Conservation (phyloP, 2,113 vertebrate genomes). For the Psilopsiagon aymara region DNA sequence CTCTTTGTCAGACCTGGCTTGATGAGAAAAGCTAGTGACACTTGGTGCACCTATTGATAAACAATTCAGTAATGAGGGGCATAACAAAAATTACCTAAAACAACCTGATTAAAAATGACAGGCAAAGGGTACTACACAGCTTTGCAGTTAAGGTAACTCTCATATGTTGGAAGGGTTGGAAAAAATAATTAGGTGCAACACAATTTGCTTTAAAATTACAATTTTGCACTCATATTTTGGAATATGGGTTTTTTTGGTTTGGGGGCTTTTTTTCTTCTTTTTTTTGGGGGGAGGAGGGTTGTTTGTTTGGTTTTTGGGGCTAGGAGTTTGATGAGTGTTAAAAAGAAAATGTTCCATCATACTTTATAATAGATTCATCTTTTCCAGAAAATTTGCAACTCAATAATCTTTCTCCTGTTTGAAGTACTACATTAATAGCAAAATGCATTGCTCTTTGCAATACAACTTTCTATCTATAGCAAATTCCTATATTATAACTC, state of each 20-base stretch:
- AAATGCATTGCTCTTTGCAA: constrained; percentile 36
- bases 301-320: not conserved
- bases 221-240: constrained; percentile 17
- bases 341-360: constrained; percentile 9
- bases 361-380: constrained; percentile 12
- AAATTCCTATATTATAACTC: constrained; percentile 60
- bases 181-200: constrained; percentile 74
- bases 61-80: constrained; percentile 93
- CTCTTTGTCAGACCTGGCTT: constrained; percentile 97
- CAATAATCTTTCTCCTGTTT: not conserved
- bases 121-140: constrained; percentile 72
- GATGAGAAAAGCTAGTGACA: constrained; percentile 99
- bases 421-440: not conserved
- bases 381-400: constrained; percentile 10
- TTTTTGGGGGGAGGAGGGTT: no score
- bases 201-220: constrained; percentile 46
- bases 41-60: constrained; percentile 98
- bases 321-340: constrained; percentile 19
- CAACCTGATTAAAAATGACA: constrained; percentile 85
- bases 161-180: not conserved
- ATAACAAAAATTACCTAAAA: constrained; percentile 89
- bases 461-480: constrained; percentile 61
- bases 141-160: constrained; percentile 75
- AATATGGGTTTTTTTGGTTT: not conserved
- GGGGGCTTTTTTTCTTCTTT: not conserved